phyloP scores from a whole-genome alignment of 1,140 invertebrate species.

The Drosophila burlai region DNA sequence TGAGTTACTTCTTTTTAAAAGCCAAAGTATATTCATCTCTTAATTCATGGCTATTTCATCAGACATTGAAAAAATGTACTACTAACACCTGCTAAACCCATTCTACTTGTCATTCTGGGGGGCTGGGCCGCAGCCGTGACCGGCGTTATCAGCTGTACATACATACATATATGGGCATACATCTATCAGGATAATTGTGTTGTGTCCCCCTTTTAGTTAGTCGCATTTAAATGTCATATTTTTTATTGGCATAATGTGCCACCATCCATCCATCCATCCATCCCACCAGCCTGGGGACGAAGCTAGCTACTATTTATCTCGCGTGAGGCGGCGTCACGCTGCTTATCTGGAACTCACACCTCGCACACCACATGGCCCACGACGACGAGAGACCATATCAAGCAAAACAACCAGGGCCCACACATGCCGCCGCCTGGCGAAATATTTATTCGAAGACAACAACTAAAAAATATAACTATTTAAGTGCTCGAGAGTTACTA shows the following conservation, averaged over 20 bases:
- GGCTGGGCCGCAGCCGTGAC: conserved; percentile 15
- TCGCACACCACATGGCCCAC: conserved; percentile 20
- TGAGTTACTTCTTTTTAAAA: background rate
- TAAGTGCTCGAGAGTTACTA: conserved; percentile 21
- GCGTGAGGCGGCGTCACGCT: conserved; percentile 75
- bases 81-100: background rate
- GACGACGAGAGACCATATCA: conserved; percentile 24
- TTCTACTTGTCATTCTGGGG: conserved; percentile 26
- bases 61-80: conserved; percentile 2
- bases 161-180: conserved; percentile 9
- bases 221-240: conserved; percentile 57
- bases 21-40: background rate
- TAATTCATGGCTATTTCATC: conserved; percentile 20
- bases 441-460: conserved; percentile 8
- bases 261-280: background rate
- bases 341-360: conserved; percentile 69
- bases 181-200: conserved; percentile 25
- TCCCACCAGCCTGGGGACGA: background rate
- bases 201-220: conserved; percentile 6
- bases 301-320: conserved; percentile 59
- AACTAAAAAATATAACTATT: conserved; percentile 31
- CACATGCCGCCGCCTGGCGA: conserved; percentile 8
- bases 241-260: conserved; percentile 39
- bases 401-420: conserved; percentile 47
- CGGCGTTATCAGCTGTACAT: conserved; percentile 26